Conservation (phyloP, 1,140 invertebrate species). For the Cryptotermes secundus region DNA sequence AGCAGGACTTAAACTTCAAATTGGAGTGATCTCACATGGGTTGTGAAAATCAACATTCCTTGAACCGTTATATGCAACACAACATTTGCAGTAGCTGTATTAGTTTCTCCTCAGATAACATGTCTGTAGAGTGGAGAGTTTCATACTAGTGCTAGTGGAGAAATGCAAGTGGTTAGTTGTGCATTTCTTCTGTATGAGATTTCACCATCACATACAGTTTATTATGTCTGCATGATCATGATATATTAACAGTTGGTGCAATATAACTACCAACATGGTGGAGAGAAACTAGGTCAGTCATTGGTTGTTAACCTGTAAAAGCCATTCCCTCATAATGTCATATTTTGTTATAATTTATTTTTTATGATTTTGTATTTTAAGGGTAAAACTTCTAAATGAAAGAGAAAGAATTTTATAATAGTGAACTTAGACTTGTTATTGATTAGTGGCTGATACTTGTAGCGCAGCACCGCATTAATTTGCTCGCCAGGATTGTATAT, state of each 20-base stretch:
- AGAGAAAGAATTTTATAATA: neutral
- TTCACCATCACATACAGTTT: too few species aligned
- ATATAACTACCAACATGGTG: neutral
- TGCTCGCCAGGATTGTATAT: neutral
- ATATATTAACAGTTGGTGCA: too few species aligned
- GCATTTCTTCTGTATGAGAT: neutral
- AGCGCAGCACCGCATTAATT: neutral
- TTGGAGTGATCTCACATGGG: neutral
- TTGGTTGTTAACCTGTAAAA: neutral
- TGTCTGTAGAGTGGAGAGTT: neutral
- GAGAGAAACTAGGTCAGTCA: neutral
- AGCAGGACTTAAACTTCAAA: neutral
- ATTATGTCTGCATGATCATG: too few species aligned
- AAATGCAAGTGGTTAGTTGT: neutral
- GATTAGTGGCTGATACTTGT: neutral
- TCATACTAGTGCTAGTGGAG: neutral
- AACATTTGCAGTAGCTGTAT: neutral
- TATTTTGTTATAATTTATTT: slow-evolving; percentile 17
- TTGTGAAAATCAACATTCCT: slow-evolving; percentile 2
- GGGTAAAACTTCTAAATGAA: neutral
- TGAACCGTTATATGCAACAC: neutral
- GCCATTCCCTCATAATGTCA: neutral
- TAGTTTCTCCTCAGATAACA: neutral
- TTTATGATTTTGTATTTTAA: slow-evolving; percentile 15
- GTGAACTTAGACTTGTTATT: neutral